These are phyloP conservation scores for Eulithis testata DNA, from an alignment of 2,888 invertebrate species.

Conservation along the genomic window DNA sequence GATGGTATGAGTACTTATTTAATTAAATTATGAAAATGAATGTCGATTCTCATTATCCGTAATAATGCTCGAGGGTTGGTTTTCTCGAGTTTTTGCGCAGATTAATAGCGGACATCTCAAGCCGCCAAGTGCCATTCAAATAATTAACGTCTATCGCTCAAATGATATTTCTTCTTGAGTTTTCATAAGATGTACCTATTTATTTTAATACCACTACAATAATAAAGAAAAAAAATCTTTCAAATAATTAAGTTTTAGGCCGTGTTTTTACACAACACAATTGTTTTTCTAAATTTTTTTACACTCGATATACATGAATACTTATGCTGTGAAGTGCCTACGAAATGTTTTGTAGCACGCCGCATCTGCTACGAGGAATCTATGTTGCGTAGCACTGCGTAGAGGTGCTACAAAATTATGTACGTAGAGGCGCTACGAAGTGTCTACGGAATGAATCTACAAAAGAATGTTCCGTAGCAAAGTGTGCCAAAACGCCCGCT, in stretches of 20 bases:
- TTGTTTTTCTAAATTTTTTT: too few relatives aligned
- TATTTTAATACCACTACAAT: too few relatives aligned
- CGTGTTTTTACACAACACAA: too few relatives aligned
- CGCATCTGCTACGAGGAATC: background rate
- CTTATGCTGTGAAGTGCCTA: too few relatives aligned
- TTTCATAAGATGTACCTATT: background rate
- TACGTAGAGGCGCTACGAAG: background rate
- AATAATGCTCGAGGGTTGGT: constrained; percentile 15
- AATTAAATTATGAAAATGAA: constrained; percentile 11
- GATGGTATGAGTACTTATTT: too few relatives aligned
- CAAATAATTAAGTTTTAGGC: too few relatives aligned
- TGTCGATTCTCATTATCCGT: constrained; percentile 20
- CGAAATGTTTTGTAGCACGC: background rate
- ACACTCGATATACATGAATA: too few relatives aligned
- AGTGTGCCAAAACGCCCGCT: too few relatives aligned
- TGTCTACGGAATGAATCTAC: background rate
- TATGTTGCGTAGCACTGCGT: background rate
- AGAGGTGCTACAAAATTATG: background rate
- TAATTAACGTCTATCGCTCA: constrained; percentile 13
- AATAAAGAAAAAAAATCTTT: too few relatives aligned
- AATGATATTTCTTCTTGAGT: constrained; percentile 11
- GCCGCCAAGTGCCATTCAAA: constrained; percentile 9
- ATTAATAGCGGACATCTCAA: constrained; percentile 14
- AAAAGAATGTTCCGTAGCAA: too few relatives aligned
- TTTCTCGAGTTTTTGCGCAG: constrained; percentile 12